These are phyloP conservation scores for Lasioglossum lativentre DNA, from an alignment of 2,888 invertebrate genomes.

Conservation along the genomic window DNA sequence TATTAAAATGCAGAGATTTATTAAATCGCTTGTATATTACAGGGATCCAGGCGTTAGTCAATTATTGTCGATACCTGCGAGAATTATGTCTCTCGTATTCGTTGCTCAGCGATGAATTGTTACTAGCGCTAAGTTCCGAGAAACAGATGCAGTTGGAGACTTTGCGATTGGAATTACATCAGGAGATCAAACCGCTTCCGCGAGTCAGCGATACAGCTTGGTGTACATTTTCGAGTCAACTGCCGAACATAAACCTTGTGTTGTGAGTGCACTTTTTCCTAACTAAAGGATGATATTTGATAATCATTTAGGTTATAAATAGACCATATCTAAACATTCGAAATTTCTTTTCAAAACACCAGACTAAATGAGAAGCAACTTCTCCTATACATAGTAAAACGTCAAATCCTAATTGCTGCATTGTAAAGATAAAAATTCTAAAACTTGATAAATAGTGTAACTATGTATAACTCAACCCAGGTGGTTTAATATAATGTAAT, in stretches of 20 bases:
- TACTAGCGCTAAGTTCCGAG: slow-evolving; percentile 76
- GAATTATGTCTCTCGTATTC: slow-evolving; percentile 82
- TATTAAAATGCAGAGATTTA: neutral
- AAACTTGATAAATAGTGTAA: neutral
- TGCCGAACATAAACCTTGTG: slow-evolving; percentile 79
- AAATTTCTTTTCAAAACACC: neutral
- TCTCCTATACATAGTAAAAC: neutral
- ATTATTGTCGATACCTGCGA: slow-evolving; percentile 76
- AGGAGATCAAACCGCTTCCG: slow-evolving; percentile 76
- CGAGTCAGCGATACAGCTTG: slow-evolving; percentile 77
- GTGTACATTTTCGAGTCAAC: slow-evolving; percentile 75
- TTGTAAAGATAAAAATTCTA: neutral
- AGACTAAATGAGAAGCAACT: neutral
- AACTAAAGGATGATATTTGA: neutral
- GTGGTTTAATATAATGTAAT: neutral
- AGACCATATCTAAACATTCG: neutral
- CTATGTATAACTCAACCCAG: neutral
- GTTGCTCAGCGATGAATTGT: slow-evolving; percentile 80
- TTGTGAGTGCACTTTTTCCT: slow-evolving; percentile 73
- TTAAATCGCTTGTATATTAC: slow-evolving; percentile 31
- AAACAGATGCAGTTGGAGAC: slow-evolving; percentile 76
- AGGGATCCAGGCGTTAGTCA: slow-evolving; percentile 78
- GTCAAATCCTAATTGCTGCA: neutral
- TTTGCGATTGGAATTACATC: slow-evolving; percentile 78
- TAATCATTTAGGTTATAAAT: neutral